phyloP scores from a whole-genome alignment of 2,888 invertebrate species.

The Chirona hameri region DNA sequence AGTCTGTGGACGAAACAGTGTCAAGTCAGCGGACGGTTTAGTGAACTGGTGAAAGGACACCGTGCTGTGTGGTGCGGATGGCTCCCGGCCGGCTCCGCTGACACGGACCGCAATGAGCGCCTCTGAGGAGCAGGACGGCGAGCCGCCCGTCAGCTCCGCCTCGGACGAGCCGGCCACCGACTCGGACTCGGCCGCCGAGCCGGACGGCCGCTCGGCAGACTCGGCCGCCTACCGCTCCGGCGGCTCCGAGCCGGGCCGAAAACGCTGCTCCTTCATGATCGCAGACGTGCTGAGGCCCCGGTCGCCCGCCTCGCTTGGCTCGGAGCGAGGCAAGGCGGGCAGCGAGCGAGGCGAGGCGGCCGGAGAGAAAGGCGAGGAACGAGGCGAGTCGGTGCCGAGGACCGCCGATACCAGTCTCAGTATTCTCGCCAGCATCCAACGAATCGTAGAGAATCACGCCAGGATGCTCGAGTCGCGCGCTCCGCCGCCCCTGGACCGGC shows the following conservation, averaged over 20 bases:
- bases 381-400: background rate
- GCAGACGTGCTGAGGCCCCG: conserved; percentile 25
- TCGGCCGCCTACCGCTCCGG: background rate
- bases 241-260: background rate
- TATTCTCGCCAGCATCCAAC: conserved; percentile 23
- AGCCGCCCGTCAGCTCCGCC: background rate
- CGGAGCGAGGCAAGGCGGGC: no score
- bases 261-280: conserved; percentile 29
- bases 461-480: background rate
- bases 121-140: background rate
- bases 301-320: background rate
- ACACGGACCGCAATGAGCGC: background rate
- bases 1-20: no score
- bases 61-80: background rate
- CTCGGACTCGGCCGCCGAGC: background rate
- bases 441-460: conserved; percentile 29
- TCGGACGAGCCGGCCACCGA: background rate
- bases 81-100: background rate
- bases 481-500: conserved; percentile 24
- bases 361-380: background rate
- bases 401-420: background rate
- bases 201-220: background rate
- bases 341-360: no score
- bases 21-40: no score
- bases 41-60: no score